These are phyloP conservation scores for Allacma fusca DNA, from an alignment of 2,888 invertebrate species.

Conservation along the genomic window DNA sequence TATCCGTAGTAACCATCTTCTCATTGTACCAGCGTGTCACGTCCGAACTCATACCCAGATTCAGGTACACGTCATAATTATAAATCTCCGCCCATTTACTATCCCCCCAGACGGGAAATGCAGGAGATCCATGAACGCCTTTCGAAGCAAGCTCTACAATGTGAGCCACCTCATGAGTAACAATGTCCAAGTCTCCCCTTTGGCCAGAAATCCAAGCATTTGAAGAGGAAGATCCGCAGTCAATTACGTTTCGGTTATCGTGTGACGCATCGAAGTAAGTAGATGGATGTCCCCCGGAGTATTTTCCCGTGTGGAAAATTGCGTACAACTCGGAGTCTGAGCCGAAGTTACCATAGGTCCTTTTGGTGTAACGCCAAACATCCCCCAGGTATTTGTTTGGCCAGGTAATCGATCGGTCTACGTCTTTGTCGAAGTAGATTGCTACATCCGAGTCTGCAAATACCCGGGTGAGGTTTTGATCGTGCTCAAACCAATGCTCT, in stretches of 20 bases:
- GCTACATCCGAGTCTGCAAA: constrained; percentile 45
- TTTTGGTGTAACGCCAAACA: constrained; percentile 47
- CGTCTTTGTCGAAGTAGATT: constrained; percentile 46
- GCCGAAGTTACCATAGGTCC: constrained; percentile 45
- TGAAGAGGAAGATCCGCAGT: constrained; percentile 31
- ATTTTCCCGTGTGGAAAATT: constrained; percentile 48
- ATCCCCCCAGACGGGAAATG: constrained; percentile 54
- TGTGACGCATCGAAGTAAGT: constrained; percentile 47
- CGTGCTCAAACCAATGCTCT: constrained; percentile 52
- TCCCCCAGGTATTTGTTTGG: constrained; percentile 40
- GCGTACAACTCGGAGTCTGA: constrained; percentile 43
- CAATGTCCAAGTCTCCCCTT: constrained; percentile 53
- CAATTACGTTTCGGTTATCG: constrained; percentile 46
- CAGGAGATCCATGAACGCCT: constrained; percentile 51
- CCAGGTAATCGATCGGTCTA: constrained; percentile 44
- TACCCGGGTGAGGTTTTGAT: constrained; percentile 30
- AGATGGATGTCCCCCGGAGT: constrained; percentile 45
- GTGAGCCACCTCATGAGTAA: constrained; percentile 55
- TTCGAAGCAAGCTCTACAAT: constrained; percentile 54
- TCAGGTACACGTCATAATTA: constrained; percentile 37
- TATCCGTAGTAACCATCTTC: constrained; percentile 34
- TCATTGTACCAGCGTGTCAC: constrained; percentile 32
- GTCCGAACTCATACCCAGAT: constrained; percentile 22
- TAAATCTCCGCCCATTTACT: constrained; percentile 53
- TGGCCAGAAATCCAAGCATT: constrained; percentile 45